Conservation (phyloP, 2,113 vertebrate genomes). For the Istiophorus platypterus region DNA sequence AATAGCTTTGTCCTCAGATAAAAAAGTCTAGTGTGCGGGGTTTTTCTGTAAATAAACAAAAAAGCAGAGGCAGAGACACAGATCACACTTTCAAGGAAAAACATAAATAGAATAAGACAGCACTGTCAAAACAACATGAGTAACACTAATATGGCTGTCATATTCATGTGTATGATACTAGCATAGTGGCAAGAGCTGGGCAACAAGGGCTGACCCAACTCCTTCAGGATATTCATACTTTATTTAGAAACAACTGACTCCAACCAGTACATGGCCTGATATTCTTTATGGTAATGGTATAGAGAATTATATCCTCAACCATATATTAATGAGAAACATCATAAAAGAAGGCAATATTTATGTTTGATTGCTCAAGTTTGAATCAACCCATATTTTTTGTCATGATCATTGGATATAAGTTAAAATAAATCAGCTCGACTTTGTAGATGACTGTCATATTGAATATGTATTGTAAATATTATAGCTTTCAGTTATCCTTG, state of each 20-base stretch:
- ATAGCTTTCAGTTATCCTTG: slow-evolving; percentile 26
- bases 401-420: not conserved
- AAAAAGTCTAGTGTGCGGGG: not conserved
- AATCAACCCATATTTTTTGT: not conserved
- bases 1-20: slow-evolving; percentile 23
- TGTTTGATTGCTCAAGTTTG: not conserved
- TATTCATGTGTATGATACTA: slow-evolving; percentile 47
- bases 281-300: slow-evolving; percentile 5
- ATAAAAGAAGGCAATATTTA: not conserved
- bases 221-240: slow-evolving; percentile 28
- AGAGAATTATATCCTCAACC: not conserved
- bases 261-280: slow-evolving; percentile 2
- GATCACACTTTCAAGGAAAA: slow-evolving; percentile 53
- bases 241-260: slow-evolving; percentile 6
- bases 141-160: slow-evolving; percentile 45
- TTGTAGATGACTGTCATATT: slow-evolving; percentile 6
- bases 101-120: slow-evolving; percentile 52
- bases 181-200: slow-evolving; percentile 39
- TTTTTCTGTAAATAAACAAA: not conserved
- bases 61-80: slow-evolving; percentile 30
- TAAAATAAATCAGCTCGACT: slow-evolving; percentile 1
- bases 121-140: slow-evolving; percentile 60
- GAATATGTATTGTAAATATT: not conserved
- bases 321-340: not conserved
- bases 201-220: slow-evolving; percentile 37